Evolutionary conservation across 2,888 invertebrate genomes (phyloP).

Genomic region (Lasioglossum morio): DNA sequence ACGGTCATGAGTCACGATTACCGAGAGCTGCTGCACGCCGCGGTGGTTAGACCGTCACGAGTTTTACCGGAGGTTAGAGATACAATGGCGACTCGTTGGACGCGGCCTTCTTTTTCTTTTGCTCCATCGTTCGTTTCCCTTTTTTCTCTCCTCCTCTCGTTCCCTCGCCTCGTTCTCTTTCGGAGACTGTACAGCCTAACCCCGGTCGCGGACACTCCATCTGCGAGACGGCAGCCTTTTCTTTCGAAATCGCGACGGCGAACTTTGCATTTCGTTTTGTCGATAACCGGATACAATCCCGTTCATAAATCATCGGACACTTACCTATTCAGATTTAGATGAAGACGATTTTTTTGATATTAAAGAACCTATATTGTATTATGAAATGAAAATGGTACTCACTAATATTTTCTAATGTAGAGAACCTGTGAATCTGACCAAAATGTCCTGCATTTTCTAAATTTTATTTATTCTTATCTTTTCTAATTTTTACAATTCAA

Average conservation of each 20-base stretch:
- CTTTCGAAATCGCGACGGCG: neutral
- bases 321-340: no score
- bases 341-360: no score
- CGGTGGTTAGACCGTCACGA: conserved; percentile 66
- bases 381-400: no score
- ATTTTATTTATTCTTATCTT: no score
- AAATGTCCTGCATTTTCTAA: no score
- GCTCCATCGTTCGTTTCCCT: neutral
- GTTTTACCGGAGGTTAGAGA: conserved; percentile 69
- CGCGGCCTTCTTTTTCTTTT: conserved; percentile 9
- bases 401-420: no score
- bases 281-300: neutral
- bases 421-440: no score
- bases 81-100: conserved; percentile 56
- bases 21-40: conserved; percentile 68
- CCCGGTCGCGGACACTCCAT: neutral
- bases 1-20: conserved; percentile 73
- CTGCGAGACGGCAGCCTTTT: neutral
- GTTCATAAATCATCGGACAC: neutral
- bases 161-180: neutral
- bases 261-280: conserved; percentile 1
- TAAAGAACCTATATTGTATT: no score
- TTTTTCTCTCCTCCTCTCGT: neutral
- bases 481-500: no score
- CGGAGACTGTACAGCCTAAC: neutral